These are phyloP conservation scores for Proctacanthus coquilletti DNA, from an alignment of 1,140 invertebrate species.

Conservation along the genomic window DNA sequence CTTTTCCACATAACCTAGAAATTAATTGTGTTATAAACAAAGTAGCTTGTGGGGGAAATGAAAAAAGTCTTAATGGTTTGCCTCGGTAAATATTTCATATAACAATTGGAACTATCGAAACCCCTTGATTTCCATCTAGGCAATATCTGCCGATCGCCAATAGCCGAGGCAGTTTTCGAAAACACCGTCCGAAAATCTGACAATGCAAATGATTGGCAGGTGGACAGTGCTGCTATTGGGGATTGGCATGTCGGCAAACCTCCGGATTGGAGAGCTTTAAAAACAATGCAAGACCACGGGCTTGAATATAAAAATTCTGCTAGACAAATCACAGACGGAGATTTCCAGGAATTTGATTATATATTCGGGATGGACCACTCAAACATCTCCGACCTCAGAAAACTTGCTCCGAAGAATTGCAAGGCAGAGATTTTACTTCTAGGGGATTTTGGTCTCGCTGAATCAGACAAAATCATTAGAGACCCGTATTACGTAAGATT, in stretches of 20 bases:
- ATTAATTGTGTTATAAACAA: too few relatives aligned
- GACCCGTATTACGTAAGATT: constrained; percentile 76
- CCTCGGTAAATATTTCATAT: constrained; percentile 28
- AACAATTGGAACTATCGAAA: background rate
- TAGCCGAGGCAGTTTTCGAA: constrained; percentile 79
- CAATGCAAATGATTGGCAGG: constrained; percentile 50
- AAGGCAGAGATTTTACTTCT: constrained; percentile 61
- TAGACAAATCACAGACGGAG: constrained; percentile 51
- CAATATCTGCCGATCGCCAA: constrained; percentile 90
- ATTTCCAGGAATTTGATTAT: constrained; percentile 65
- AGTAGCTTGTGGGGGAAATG: constrained; percentile 9
- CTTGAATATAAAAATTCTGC: constrained; percentile 59
- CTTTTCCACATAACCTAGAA: too few relatives aligned
- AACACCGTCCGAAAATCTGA: constrained; percentile 48
- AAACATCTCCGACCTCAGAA: constrained; percentile 55
- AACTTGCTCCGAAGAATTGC: constrained; percentile 39
- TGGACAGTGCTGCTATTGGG: constrained; percentile 78
- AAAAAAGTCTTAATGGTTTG: constrained; percentile 37
- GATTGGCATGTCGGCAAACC: constrained; percentile 68
- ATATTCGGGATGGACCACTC: constrained; percentile 85
- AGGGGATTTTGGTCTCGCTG: constrained; percentile 59
- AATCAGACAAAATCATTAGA: constrained; percentile 60
- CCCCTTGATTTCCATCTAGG: constrained; percentile 33
- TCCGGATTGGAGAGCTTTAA: constrained; percentile 60
- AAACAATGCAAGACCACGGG: constrained; percentile 52